A percentile compares a stretch with the other conserved stretches of the same genome.
Evolutionary conservation across 1,140 invertebrate genomes (phyloP).

Genomic region (Tetragnatha versicolor): DNA sequence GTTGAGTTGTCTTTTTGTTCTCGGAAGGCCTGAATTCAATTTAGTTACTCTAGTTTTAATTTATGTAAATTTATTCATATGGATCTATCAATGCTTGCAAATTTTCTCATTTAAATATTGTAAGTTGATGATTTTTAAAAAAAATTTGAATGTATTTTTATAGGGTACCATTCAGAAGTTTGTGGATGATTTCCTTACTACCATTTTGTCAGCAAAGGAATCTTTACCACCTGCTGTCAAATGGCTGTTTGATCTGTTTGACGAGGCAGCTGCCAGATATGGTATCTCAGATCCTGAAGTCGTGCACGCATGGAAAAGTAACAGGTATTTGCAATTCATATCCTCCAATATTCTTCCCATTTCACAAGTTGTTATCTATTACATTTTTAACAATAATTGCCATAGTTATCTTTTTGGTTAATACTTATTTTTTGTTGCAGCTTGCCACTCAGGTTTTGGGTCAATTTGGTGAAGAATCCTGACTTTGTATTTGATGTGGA

Average conservation of each 20-base stretch:
- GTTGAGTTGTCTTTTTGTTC: too few relatives aligned
- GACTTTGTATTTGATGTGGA: constrained; percentile 99
- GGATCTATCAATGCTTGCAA: background rate
- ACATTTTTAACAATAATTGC: too few relatives aligned
- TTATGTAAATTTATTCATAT: too few relatives aligned
- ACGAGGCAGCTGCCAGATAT: constrained; percentile 85
- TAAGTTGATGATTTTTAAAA: background rate
- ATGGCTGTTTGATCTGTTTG: constrained; percentile 93
- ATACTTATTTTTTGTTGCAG: constrained; percentile 61
- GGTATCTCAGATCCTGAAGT: constrained; percentile 87
- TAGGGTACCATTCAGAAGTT: constrained; percentile 93
- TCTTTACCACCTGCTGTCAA: constrained; percentile 86
- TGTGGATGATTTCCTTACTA: constrained; percentile 92
- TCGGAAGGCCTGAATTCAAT: too few relatives aligned
- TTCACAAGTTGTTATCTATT: too few relatives aligned
- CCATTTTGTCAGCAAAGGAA: constrained; percentile 87
- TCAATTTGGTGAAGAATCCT: constrained; percentile 99
- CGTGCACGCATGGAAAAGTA: constrained; percentile 95
- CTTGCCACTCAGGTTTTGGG: constrained; percentile 89
- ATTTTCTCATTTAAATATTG: background rate
- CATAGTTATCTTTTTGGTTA: background rate
- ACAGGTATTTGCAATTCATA: constrained; percentile 66
- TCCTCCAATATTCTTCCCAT: background rate
- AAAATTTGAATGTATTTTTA: constrained; percentile 6
- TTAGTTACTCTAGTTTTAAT: too few relatives aligned